These are phyloP conservation scores for Hemiprocne comata DNA, from an alignment of 2,113 vertebrate genomes.

Conservation along the genomic window DNA sequence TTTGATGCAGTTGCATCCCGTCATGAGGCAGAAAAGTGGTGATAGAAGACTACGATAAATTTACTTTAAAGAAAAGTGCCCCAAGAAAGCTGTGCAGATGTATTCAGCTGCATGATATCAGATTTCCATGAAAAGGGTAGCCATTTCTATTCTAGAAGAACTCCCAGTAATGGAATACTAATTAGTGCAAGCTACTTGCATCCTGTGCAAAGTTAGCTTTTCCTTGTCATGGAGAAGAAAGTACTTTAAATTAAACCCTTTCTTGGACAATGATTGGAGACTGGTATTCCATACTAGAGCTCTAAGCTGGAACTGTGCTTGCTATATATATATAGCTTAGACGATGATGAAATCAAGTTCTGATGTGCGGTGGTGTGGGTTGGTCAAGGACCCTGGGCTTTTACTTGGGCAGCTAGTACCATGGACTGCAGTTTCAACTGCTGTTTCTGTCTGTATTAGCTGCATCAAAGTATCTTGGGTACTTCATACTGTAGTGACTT, in stretches of 20 bases:
- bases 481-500: neutral
- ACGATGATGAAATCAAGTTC: neutral
- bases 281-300: neutral
- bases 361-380: neutral
- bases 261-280: neutral
- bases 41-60: slow-evolving; percentile 31
- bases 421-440: neutral
- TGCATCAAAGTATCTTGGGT: neutral
- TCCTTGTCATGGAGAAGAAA: neutral
- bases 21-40: slow-evolving; percentile 39
- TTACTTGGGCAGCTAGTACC: neutral
- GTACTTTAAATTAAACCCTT: neutral
- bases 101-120: slow-evolving; percentile 23
- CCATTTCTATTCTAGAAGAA: neutral
- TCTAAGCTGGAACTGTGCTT: neutral
- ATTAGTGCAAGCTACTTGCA: neutral
- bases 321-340: neutral
- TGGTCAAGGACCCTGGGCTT: neutral
- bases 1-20: slow-evolving; percentile 33
- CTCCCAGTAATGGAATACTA: neutral
- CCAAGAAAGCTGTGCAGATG: slow-evolving; percentile 36
- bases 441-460: neutral
- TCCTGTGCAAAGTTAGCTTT: slow-evolving; percentile 17
- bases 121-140: neutral
- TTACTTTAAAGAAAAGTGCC: slow-evolving; percentile 36